Conservation (phyloP, 1,140 invertebrate genomes). For the Drosophila azteca region DNA sequence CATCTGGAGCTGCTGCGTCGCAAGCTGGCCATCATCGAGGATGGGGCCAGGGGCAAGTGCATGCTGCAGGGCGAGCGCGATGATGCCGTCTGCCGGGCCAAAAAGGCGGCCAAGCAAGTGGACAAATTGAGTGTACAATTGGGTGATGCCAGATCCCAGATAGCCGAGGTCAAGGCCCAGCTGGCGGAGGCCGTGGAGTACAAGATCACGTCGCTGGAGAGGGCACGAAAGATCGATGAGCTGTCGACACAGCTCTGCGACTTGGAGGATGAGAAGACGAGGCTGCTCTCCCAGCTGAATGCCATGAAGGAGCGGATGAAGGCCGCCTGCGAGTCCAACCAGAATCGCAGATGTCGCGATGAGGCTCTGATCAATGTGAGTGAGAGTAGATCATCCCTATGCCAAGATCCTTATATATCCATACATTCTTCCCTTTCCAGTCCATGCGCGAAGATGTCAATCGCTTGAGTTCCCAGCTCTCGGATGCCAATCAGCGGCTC, state of each 20-base stretch:
- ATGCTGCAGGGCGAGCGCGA: conserved; percentile 89
- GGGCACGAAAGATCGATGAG: conserved; percentile 92
- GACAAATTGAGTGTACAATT: conserved; percentile 90
- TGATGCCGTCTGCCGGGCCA: conserved; percentile 89
- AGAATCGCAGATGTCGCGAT: conserved; percentile 84
- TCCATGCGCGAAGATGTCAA: conserved; percentile 89
- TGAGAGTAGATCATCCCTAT: conserved; percentile 35
- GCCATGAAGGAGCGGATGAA: conserved; percentile 76
- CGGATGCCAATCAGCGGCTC: conserved; percentile 89
- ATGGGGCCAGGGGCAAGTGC: conserved; percentile 88
- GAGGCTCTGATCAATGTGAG: conserved; percentile 87
- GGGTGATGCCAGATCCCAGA: conserved; percentile 88
- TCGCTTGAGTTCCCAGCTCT: conserved; percentile 88
- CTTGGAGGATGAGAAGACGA: conserved; percentile 78
- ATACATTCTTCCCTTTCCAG: conserved; percentile 51
- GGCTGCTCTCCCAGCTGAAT: conserved; percentile 66
- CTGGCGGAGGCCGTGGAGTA: conserved; percentile 92
- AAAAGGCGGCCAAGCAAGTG: conserved; percentile 90
- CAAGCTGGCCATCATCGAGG: conserved; percentile 93
- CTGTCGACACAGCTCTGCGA: conserved; percentile 85
- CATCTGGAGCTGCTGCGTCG: conserved; percentile 94
- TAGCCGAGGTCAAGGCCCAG: conserved; percentile 91
- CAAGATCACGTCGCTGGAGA: conserved; percentile 92
- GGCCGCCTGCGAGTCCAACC: conserved; percentile 76
- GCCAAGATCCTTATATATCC: not conserved